phyloP scores from a whole-genome alignment of 2,888 invertebrate species.

The Platynereis dumerilii region DNA sequence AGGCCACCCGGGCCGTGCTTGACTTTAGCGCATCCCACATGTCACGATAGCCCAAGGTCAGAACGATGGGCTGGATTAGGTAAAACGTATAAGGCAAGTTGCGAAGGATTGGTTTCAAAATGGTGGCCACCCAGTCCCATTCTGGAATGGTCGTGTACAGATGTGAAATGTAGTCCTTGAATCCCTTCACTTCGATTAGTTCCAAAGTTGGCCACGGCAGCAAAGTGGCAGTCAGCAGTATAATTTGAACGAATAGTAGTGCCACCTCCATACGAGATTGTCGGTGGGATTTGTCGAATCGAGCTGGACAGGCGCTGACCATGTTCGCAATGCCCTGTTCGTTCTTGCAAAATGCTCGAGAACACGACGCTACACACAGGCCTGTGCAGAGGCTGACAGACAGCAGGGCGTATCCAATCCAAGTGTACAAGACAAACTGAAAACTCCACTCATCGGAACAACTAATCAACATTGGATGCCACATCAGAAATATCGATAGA shows the following conservation, averaged over 20 bases:
- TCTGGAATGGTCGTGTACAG: background rate
- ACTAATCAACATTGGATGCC: conserved; percentile 20
- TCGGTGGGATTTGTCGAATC: background rate
- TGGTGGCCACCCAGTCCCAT: background rate
- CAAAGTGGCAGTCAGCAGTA: conserved; percentile 7
- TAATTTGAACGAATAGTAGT: background rate
- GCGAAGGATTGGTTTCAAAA: background rate
- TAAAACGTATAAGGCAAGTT: conserved; percentile 6
- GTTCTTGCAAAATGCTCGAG: background rate
- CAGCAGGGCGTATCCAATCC: conserved; percentile 9
- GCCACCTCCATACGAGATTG: conserved; percentile 1
- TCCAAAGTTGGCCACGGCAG: background rate
- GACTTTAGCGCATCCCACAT: background rate
- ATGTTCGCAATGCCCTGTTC: background rate
- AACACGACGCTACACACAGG: background rate
- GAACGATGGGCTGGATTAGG: background rate
- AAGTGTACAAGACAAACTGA: conserved; percentile 20
- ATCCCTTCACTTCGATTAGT: background rate
- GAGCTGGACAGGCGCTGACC: background rate
- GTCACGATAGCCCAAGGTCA: background rate
- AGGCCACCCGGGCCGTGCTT: background rate
- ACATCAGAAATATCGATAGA: conserved; percentile 19
- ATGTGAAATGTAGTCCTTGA: background rate
- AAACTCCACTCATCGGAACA: conserved; percentile 15
- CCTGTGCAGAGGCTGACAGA: background rate